Evolutionary conservation across 2,888 invertebrate genomes (phyloP).

Genomic region (Caenorhabditis sp.): DNA sequence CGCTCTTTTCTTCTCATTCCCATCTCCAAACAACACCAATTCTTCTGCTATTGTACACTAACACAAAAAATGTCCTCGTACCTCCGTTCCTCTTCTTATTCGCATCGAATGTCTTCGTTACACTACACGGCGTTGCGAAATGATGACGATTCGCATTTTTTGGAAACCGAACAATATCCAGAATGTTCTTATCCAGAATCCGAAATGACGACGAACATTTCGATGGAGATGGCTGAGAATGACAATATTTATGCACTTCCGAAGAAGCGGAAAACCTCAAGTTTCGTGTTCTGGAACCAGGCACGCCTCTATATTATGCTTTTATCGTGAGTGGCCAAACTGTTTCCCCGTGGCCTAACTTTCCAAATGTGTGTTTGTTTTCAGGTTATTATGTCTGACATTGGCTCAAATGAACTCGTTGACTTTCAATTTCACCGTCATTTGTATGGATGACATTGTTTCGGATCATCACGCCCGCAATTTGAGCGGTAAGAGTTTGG

Average conservation of each 20-base stretch:
- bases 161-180: no score
- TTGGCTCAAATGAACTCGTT: constrained; percentile 41
- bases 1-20: neutral
- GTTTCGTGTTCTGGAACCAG: constrained; percentile 27
- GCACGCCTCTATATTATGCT: constrained; percentile 21
- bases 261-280: constrained; percentile 11
- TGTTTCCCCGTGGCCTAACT: neutral
- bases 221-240: neutral
- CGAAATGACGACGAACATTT: no score
- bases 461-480: constrained; percentile 27
- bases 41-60: no score
- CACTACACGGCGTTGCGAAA: no score
- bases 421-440: constrained; percentile 54
- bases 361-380: no score
- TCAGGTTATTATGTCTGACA: constrained; percentile 42
- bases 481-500: neutral
- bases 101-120: no score
- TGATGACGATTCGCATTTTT: no score
- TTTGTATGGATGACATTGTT: constrained; percentile 56
- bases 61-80: no score
- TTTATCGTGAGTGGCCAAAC: constrained; percentile 19
- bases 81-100: no score
- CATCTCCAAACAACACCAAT: no score
- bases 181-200: no score
- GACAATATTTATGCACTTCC: neutral